Conservation (phyloP, 2,797 vertebrate species). For the Falco biarmicus region DNA sequence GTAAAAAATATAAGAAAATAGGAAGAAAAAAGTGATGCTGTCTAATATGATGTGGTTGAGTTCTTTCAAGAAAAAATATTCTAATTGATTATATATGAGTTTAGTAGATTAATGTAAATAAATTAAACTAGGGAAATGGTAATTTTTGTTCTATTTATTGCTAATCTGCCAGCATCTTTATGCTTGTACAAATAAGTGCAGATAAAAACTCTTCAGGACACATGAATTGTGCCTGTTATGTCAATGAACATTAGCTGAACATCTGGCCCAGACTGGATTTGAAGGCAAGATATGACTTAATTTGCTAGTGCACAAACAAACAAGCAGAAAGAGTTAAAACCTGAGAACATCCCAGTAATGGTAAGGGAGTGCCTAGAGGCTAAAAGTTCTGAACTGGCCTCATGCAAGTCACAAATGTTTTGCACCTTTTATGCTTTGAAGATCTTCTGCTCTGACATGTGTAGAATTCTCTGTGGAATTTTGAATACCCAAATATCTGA, state of each 20-base stretch:
- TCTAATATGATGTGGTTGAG: not conserved
- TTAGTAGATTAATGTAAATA: not conserved
- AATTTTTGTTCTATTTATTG: not conserved
- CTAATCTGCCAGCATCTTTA: not conserved
- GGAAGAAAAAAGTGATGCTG: accelerated
- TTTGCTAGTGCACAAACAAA: not conserved
- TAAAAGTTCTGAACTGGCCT: not conserved
- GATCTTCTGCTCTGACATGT: constrained; percentile 24
- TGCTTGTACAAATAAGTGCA: not conserved
- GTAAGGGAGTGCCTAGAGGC: not conserved
- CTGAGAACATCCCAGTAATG: not conserved
- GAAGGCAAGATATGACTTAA: not conserved
- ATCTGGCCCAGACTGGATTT: not conserved
- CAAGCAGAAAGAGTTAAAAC: constrained; percentile 10
- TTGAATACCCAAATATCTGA: not conserved
- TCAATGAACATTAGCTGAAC: not conserved
- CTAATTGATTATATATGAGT: not conserved
- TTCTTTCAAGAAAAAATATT: not conserved
- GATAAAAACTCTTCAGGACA: not conserved
- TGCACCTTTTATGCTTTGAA: constrained; percentile 40
- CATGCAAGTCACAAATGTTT: constrained; percentile 48
- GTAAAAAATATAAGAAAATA: not conserved
- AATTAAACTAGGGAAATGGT: not conserved
- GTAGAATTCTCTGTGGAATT: constrained; percentile 18
- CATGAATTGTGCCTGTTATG: not conserved